Evolutionary conservation across 2,113 vertebrate genomes (phyloP), one percentile per base, ranked within the genome.

Genomic region (Spilogale gracilis): DNA sequence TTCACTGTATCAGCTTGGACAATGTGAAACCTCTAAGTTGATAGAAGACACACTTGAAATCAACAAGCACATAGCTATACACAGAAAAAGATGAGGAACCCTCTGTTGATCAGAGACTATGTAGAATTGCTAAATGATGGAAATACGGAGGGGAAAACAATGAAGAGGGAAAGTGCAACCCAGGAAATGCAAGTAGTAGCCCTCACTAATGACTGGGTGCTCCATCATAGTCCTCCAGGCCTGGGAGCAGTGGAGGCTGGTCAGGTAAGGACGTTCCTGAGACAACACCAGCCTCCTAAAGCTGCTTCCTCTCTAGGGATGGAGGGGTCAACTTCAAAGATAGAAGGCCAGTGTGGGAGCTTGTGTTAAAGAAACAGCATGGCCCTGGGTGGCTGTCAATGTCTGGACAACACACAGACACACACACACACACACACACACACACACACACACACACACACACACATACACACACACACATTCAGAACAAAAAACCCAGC

Each of bases 11-110:
- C 73, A 90, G 16, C 12, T 43, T 60, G 30, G 85, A 11, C 3
- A 86, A 86, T 78, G 48, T 73, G 30, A 81, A 92, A 95, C 81
- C 38, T 13, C 14, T 27, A 78, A 92, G 12, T 52, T 76, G 10
- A 79, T 0, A 71, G 83, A 73, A 95, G 74, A 94, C 56, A 43
- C 2, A 61, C 14, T 61, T 45, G 45, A 89, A 67, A 27, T 60
- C 43, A 92, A 65, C 38, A 43, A 80, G 45, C 60, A 82, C 25
- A 61, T 38, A 58, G 0, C 21, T 8, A 63, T 48, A 9, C 30
- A 60, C 27, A 88, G 78, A 82, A 86, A 67, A 56, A 78, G 43
- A 5, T 5, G 3, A 89, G 30, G 90, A 78, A 11, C 5, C 32
- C n/a, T 82, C 74, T 18, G n/a, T 12, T 43, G 12, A 88, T 61